phyloP scores from a whole-genome alignment of 2,888 invertebrate genomes.

The Agapetus fuscipes region DNA sequence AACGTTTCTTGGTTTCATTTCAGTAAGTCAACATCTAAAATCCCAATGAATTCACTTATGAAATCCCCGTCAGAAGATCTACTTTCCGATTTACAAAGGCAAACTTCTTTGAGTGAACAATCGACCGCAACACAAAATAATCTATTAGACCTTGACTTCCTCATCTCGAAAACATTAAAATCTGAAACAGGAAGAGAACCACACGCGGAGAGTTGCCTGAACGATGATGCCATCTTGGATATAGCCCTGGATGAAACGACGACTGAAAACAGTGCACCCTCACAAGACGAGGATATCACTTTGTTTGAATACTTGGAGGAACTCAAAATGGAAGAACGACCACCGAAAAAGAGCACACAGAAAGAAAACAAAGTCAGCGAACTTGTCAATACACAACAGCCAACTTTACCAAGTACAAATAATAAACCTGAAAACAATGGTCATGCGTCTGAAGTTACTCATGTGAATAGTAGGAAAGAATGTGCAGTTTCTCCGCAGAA shows the following conservation, averaged over 20 bases:
- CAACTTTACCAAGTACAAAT: too few relatives aligned
- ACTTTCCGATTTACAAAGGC: not conserved
- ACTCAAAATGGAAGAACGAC: constrained; percentile 16
- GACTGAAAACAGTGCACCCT: constrained; percentile 24
- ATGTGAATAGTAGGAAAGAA: too few relatives aligned
- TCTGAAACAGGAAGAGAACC: constrained; percentile 23
- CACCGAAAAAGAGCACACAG: too few relatives aligned
- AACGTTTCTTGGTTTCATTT: too few relatives aligned
- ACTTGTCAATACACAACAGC: too few relatives aligned
- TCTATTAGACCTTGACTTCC: constrained; percentile 42
- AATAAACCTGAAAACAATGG: too few relatives aligned
- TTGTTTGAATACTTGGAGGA: constrained; percentile 17
- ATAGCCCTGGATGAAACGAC: constrained; percentile 38
- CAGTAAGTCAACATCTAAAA: constrained; percentile 46
- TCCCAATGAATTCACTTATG: constrained; percentile 54
- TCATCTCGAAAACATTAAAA: constrained; percentile 32
- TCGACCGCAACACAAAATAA: constrained; percentile 10
- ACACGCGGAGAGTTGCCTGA: constrained; percentile 23
- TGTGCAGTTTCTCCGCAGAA: not conserved
- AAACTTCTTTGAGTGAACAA: not conserved
- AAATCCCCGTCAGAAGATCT: constrained; percentile 32
- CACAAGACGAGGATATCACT: constrained; percentile 22
- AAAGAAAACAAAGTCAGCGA: too few relatives aligned
- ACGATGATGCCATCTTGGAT: constrained; percentile 50
- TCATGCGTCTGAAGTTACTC: too few relatives aligned